Evolutionary conservation across 2,888 invertebrate species (phyloP), one percentile per base, ranked within the genome.

Genomic region (Nomada flava): DNA sequence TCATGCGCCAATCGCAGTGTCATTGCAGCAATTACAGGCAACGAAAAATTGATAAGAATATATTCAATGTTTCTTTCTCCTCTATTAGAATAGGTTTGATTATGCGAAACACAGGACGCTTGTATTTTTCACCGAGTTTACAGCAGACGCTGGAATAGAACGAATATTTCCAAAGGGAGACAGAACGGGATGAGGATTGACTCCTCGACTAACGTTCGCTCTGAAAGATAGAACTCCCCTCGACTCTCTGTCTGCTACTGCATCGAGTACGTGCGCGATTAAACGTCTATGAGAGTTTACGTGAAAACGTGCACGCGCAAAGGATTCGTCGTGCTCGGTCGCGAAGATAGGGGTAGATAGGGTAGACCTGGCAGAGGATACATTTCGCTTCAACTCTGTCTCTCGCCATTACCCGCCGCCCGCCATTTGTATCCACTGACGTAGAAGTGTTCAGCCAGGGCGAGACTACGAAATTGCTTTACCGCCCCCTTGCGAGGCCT

Each of bases 391-490:
- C 26, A 26, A 59, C 50, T 84, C 57, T 69, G 85, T 83, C 82
- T 86, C 87, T 79, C 76, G 57, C 77, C 81, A 83, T 87, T 88
- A 88, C 73, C 78, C 87, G 64, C 70, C 60, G 74, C 29, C 75
- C 69, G 62, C 79, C 72, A 82, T 85, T 87, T 83, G 85, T 75
- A 76, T 69, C 79, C 83, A 65, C 79, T 85, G 87, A 89, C 79
- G 85, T 78, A 79, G 89, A 83, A 89, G 76, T 79, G 79, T 73
- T 79, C 75, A 75, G 69, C 68, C 80, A 75, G 47, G 55, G 70
- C 78, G 82, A 75, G 75, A 81, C 87, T 83, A 82, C 89, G 75
- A 88, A 88, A 88, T 88, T 88, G 88, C 88, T 89, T 88, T 87
- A 88, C 88, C 82, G 59, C 75, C 81, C 87, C 77, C 79, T 71